phyloP scores from a whole-genome alignment of 1,140 invertebrate species.

The Bombyx mandarina region DNA sequence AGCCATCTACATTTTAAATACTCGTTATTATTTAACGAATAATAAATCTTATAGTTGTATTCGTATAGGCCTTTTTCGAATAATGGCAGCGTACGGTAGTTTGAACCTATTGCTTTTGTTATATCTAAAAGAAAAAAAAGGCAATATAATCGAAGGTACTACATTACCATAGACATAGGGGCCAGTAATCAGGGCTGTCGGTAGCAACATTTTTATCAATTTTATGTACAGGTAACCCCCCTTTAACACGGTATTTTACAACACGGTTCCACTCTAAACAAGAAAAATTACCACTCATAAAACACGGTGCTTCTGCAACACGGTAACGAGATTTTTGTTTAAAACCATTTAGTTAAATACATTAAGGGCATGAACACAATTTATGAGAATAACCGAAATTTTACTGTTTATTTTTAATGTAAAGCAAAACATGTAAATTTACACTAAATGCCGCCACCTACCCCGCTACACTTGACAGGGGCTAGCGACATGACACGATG shows the following conservation, averaged over 20 bases:
- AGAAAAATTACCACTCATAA: neutral
- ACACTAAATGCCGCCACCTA: too few relatives aligned
- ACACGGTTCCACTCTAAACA: neutral
- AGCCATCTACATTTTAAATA: conserved; percentile 15
- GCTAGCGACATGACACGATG: too few relatives aligned
- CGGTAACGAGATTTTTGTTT: too few relatives aligned
- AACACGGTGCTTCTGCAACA: neutral
- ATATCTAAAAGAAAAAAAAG: conserved; percentile 10
- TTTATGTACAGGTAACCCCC: neutral
- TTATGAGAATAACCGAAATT: too few relatives aligned
- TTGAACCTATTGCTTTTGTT: conserved; percentile 8
- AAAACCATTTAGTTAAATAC: too few relatives aligned
- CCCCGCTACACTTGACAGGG: too few relatives aligned
- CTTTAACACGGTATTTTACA: too few relatives aligned
- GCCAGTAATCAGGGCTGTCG: neutral
- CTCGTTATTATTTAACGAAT: conserved; percentile 16
- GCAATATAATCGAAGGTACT: neutral
- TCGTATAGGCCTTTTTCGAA: conserved; percentile 19
- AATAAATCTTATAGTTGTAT: conserved; percentile 13
- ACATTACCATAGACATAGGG: neutral
- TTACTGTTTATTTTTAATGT: too few relatives aligned
- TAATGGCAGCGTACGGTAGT: conserved; percentile 13
- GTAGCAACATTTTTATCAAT: neutral
- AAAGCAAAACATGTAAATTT: too few relatives aligned
- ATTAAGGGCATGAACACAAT: too few relatives aligned